Conservation (phyloP, 2,797 vertebrate species). For the Todus mexicanus region DNA sequence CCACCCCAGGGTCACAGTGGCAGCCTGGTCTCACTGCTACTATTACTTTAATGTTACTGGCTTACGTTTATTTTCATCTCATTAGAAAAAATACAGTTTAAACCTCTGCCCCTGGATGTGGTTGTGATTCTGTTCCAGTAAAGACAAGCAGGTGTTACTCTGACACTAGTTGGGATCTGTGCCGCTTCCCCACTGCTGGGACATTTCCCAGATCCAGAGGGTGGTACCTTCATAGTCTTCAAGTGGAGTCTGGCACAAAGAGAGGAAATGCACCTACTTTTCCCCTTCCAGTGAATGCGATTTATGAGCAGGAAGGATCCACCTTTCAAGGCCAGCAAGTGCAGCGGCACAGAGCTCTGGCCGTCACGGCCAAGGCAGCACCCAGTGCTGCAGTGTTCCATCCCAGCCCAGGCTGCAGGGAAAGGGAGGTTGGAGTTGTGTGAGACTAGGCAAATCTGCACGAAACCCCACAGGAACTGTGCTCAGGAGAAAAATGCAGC, state of each 20-base stretch:
- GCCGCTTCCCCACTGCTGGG: background rate
- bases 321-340: background rate
- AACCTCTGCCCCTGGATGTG: background rate
- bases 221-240: background rate
- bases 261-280: background rate
- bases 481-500: background rate
- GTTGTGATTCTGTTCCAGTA: background rate
- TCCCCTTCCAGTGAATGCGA: background rate
- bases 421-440: background rate
- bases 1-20: background rate
- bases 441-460: background rate
- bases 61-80: background rate
- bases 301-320: background rate
- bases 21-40: background rate
- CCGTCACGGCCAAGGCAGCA: background rate
- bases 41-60: background rate
- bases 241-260: background rate
- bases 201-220: background rate
- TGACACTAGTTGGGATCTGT: background rate
- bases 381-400: background rate
- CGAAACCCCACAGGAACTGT: fast-evolving
- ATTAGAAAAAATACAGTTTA: background rate
- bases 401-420: background rate
- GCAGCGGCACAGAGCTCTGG: background rate
- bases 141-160: background rate